Evolutionary conservation across 2,797 vertebrate species (phyloP), one percentile per base, ranked within the genome.

Genomic region (Coregonus sp.): DNA sequence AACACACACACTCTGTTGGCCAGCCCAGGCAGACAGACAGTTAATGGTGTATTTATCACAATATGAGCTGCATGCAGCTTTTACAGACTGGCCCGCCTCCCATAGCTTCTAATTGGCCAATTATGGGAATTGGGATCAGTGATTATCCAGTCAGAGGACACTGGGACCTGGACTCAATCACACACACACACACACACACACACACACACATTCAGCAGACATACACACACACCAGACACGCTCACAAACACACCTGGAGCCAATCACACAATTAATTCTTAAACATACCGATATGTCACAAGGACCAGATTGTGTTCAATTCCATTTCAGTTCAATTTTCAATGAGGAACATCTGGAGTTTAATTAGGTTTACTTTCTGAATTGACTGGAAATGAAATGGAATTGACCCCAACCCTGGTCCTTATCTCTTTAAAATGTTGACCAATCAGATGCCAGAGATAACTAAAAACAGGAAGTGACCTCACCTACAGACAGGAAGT

Each of bases 51-150:
- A 63, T 85, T 87, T 85, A 83, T 87, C 77, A 70, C 59, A 25
- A 73, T 63, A 56, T 67, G 61, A 82, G 67, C 83, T 66, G 79
- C 61, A 76, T 81, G 85, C 85, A 78, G 87, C 73, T 84, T 77
- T 84, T 86, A 75, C 47, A 20, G 66, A 71, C 52, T 54, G 84
- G 82, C 79, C 84, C 79, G 80, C 83, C 88, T 83, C 76, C 15
- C 50, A 76, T 80, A 73, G 78, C 75, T 82, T n/a, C 86, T 90
- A 91, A 93, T 91, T 90, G 88, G 79, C 78, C 90, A 91, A 92
- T 93, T 92, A 91, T 78, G 80, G 81, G 74, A 91, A 86, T 81
- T 91, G 61, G 76, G 72, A 89, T 85, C 79, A 1, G 86, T 84
- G 86, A 91, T 91, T 56, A 74, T 11, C 31, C 81, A 80, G 81